Conservation (phyloP, 2,888 invertebrate species). For the Heliconius ismenius region DNA sequence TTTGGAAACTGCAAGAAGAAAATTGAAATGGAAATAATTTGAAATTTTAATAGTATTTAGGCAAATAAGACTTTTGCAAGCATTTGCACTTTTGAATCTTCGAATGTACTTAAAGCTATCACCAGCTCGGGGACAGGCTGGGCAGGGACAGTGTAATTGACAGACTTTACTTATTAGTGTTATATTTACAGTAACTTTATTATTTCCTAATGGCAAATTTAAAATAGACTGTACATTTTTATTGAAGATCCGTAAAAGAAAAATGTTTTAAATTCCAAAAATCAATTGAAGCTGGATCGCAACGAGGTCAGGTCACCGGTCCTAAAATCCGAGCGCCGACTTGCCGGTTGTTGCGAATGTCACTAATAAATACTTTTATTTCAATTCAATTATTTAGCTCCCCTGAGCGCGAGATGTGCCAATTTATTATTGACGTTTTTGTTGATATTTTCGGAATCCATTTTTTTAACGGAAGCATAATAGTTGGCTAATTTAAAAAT, state of each 20-base stretch:
- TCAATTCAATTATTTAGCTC: conserved; percentile 38
- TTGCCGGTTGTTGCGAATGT: conserved; percentile 36
- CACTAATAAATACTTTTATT: conserved; percentile 38
- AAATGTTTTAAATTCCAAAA: background rate
- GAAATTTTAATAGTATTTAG: too few relatives aligned
- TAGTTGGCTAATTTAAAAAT: background rate
- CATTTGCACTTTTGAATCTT: too few relatives aligned
- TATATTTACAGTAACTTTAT: background rate
- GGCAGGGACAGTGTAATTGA: too few relatives aligned
- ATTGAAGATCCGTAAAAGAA: background rate
- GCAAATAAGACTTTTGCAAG: too few relatives aligned
- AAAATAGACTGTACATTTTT: background rate
- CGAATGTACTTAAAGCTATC: too few relatives aligned
- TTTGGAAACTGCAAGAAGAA: background rate
- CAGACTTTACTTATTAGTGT: too few relatives aligned
- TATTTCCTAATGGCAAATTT: background rate
- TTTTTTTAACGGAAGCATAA: background rate
- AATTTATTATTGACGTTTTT: background rate
- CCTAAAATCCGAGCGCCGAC: conserved; percentile 15
- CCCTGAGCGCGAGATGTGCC: conserved; percentile 26
- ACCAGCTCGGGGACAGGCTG: too few relatives aligned
- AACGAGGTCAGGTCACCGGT: conserved; percentile 10
- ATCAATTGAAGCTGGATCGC: background rate
- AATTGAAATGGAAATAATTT: background rate
- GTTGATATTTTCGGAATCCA: background rate